Conservation (phyloP, 2,888 invertebrate genomes). For the Pogonocherus hispidulus region DNA sequence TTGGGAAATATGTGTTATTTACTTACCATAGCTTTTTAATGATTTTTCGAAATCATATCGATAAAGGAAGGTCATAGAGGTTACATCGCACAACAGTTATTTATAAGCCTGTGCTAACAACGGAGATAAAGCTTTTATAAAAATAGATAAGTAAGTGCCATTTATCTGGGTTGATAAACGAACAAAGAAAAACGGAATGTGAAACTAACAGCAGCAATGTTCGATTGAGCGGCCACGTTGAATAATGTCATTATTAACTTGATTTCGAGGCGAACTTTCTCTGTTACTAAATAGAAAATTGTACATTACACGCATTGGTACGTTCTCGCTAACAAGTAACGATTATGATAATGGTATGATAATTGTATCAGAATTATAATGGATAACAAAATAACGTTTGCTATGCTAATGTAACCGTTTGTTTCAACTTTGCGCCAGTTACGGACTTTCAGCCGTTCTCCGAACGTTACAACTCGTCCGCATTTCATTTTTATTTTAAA, state of each 20-base stretch:
- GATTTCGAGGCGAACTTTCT: slow-evolving; percentile 18
- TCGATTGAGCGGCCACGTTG: slow-evolving; percentile 1
- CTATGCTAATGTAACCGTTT: neutral
- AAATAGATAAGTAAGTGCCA: slow-evolving; percentile 39
- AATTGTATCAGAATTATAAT: slow-evolving; percentile 17
- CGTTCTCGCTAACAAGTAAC: neutral
- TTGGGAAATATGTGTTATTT: neutral
- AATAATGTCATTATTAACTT: slow-evolving; percentile 17
- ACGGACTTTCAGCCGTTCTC: no score
- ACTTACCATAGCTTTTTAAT: neutral
- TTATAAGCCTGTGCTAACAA: slow-evolving; percentile 35
- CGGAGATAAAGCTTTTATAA: slow-evolving; percentile 35
- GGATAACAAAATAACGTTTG: neutral
- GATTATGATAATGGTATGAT: slow-evolving; percentile 21
- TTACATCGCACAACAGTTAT: slow-evolving; percentile 37
- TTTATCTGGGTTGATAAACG: slow-evolving; percentile 15
- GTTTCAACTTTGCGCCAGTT: no score
- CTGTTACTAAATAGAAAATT: slow-evolving; percentile 25
- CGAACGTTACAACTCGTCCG: no score
- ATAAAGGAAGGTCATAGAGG: slow-evolving; percentile 42
- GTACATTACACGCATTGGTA: slow-evolving; percentile 16
- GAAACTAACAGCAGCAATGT: slow-evolving; percentile 23
- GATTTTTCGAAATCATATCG: slow-evolving; percentile 21
- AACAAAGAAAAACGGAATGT: slow-evolving; percentile 29
- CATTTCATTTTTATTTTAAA: no score